Percentiles rank a stretch among this genome's conserved stretches.
phyloP scores from a whole-genome alignment of 2,797 vertebrate genomes.

The Tinamus major region DNA sequence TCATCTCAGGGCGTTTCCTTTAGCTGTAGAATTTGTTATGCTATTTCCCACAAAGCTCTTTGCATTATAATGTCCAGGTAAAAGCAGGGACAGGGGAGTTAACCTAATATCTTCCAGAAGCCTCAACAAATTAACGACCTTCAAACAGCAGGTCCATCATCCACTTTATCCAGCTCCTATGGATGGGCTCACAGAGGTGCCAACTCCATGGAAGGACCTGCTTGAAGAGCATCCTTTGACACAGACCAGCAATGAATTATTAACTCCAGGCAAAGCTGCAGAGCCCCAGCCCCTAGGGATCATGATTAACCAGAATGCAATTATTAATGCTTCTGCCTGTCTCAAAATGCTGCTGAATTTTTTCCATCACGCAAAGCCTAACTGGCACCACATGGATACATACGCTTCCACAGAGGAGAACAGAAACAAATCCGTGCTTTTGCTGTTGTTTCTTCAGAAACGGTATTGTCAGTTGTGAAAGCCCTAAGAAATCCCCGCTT shows the following conservation, averaged over 20 bases:
- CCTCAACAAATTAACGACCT: conserved; percentile 22
- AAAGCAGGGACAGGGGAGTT: not conserved
- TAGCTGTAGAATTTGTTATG: not conserved
- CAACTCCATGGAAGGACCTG: conserved; percentile 53
- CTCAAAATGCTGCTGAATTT: not conserved
- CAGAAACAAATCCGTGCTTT: not conserved
- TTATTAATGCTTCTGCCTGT: conserved; percentile 55
- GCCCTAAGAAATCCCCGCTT: not conserved
- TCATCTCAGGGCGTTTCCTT: not conserved
- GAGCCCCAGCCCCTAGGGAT: conserved; percentile 38
- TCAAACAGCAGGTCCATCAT: conserved; percentile 56
- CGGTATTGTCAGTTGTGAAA: not conserved
- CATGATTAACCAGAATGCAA: conserved; percentile 52
- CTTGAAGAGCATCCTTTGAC: conserved; percentile 66
- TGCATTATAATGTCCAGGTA: not conserved
- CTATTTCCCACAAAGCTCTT: not conserved
- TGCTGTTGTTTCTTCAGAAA: not conserved
- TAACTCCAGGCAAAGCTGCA: conserved; percentile 53
- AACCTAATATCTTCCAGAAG: not conserved
- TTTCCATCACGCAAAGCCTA: not conserved
- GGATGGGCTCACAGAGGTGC: conserved; percentile 23
- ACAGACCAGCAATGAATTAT: conserved; percentile 71
- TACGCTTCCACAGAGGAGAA: not conserved
- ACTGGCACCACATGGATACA: not conserved
- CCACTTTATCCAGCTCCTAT: conserved; percentile 48